Percentiles rank a stretch among this genome's conserved stretches.
Conservation (phyloP, 2,888 invertebrate species). For the Hemistola chrysoprasaria region DNA sequence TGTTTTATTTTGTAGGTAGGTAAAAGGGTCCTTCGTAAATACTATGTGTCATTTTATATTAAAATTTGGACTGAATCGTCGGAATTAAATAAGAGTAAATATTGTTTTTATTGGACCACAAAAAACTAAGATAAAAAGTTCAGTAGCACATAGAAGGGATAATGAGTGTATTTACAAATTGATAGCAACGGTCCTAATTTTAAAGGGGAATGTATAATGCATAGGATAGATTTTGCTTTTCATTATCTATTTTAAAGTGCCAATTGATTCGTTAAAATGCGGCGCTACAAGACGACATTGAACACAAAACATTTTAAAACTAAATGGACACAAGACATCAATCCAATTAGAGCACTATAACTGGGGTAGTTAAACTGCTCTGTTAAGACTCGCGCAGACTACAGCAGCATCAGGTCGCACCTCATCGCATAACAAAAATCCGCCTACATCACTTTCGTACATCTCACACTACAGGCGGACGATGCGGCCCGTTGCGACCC, state of each 20-base stretch:
- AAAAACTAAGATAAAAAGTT: constrained; percentile 16
- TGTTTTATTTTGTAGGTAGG: neutral
- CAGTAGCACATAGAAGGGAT: constrained; percentile 18
- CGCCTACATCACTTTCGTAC: no score
- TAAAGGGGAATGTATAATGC: neutral
- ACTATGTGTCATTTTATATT: neutral
- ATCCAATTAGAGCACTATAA: constrained; percentile 13
- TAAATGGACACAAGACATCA: constrained; percentile 16
- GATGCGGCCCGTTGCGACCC: no score
- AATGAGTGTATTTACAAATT: constrained; percentile 25
- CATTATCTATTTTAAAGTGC: constrained; percentile 25
- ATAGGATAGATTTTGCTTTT: constrained; percentile 1
- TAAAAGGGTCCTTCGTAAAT: constrained; percentile 39
- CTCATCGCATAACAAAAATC: no score
- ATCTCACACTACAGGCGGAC: no score
- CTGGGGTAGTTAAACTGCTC: constrained; percentile 7
- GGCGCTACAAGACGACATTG: constrained; percentile 43
- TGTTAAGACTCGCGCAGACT: no score
- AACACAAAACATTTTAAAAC: constrained; percentile 32
- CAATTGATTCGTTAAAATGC: constrained; percentile 31
- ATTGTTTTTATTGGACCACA: constrained; percentile 29
- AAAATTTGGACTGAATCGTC: no score
- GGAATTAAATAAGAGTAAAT: no score
- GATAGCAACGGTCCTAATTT: constrained; percentile 5
- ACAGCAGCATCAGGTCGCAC: no score